Percentiles rank a stretch among this genome's conserved stretches.
Conservation (phyloP, 1,140 invertebrate species). For the Aphelenchoides avenae region DNA sequence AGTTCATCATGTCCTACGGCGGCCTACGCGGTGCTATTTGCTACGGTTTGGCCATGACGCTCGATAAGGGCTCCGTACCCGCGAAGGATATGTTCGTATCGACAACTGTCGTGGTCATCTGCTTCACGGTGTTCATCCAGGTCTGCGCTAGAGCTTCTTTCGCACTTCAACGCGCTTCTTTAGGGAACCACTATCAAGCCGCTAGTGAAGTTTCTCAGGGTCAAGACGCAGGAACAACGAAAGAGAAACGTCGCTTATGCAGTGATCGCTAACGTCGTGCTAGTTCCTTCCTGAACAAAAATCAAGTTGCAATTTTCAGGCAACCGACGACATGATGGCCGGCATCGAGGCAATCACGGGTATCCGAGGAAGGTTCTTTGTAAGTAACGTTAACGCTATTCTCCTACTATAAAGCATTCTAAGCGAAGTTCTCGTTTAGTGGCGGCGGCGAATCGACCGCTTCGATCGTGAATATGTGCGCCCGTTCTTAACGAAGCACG, state of each 20-base stretch:
- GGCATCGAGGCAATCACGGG: no score
- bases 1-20: constrained; percentile 58
- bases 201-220: constrained; percentile 62
- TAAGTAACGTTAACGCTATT: no score
- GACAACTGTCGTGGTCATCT: constrained; percentile 63
- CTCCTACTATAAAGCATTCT: no score
- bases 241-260: constrained; percentile 22
- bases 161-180: no score
- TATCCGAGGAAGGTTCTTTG: no score
- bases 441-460: no score
- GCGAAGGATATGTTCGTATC: constrained; percentile 63
- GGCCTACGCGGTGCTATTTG: constrained; percentile 29
- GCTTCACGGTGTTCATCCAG: constrained; percentile 64
- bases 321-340: constrained; percentile 11
- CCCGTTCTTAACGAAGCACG: no score
- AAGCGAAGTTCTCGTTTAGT: no score
- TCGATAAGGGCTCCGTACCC: constrained; percentile 43
- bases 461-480: no score
- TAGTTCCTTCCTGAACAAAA: background rate
- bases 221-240: constrained; percentile 51
- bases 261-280: constrained; percentile 2
- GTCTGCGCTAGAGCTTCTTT: no score
- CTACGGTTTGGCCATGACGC: constrained; percentile 55
- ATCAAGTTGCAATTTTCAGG: constrained; percentile 10
- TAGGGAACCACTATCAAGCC: constrained; percentile 64